Evolutionary conservation across 2,113 vertebrate species (phyloP), one percentile per base, ranked within the genome.

Genomic region (Phainopepla nitens): DNA sequence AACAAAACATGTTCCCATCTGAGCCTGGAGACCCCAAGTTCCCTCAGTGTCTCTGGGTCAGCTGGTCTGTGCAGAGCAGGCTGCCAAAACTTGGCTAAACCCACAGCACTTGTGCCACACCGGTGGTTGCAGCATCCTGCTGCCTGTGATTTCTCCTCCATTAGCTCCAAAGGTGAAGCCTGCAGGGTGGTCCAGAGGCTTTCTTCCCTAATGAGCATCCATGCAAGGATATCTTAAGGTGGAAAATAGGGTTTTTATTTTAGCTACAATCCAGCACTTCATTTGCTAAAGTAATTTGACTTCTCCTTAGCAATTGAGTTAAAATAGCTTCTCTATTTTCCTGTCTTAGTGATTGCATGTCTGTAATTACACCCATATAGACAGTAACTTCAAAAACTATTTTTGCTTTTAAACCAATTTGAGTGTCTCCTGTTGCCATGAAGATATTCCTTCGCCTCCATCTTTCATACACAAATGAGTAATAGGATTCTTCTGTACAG

Each of bases 301-400:
- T 94, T 93, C 91, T 96, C 53, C 96, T 95, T 94, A 92, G 94
- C 56, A 23, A 94, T 19, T 86, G 90, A 88, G 47, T 96, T 96
- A 95, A 96, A 97, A 96, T 95, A 97, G 90, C 93, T 94, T 88
- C 75, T 97, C 79, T 93, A 1, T 96, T 96, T 96, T 95, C 76
- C 90, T 69, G n/a, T 94, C 94, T 90, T 62, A 44, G 95, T 81
- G 82, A 95, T 93, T 87, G 68, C 90, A 88, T 94, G 64, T 93
- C 85, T 95, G 68, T 96, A 96, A 95, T 97, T 96, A 96, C 68
- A 96, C 75, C 56, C 72, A 35, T 93, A 70, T 54, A 96, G 88
- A 90, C 82, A 96, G 88, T 72, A 95, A 93, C 80, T 94, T 94
- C 22, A 61, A 84, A 90, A 94, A 91, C 68, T 92, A 73, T 95